Evolutionary conservation across 2,888 invertebrate species (phyloP), one percentile per base, ranked within the genome.

Genomic region (Taenaris catops): DNA sequence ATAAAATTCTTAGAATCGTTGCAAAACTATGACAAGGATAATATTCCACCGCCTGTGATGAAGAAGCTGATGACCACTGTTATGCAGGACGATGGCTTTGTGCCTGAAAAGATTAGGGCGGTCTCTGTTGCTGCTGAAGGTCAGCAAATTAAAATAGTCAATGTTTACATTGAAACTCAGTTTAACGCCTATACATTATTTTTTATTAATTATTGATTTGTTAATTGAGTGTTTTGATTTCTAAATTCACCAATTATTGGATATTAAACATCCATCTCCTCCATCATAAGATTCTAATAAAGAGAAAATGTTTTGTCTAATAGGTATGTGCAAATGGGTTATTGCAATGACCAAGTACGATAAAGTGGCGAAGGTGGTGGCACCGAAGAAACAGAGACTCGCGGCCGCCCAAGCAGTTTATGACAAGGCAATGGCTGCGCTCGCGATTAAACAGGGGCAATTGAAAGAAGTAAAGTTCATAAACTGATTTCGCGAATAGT

Each of bases 291-390:
- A n/a, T n/a, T n/a, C n/a, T n/a, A n/a, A n/a, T n/a, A n/a, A n/a
- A n/a, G n/a, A n/a, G n/a, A n/a, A n/a, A n/a, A n/a, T n/a, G 14
- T 14, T 2, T 14, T 14, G 4, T 3, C 14, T 14, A 18, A 14
- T 37, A 91, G 91, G 94, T 37, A 84, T 96, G 56, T 97, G 97
- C 65, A 94, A 94, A 58, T 99, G 98, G 98, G 95, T 98, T 10
- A 92, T 95, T 47, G 98, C 98, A 0, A 93, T 99, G 75, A 95
- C 96, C 1, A 95, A 96, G 57, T 99, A 98, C 67, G 97, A 98
- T 69, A 93, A 93, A 57, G 96, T 98, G 1, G 96, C 96, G 0
- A 95, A 94, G 73, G 91, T 95, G 4, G 93, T 97, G 9, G 97
- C 96, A 1, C 99, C 99, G 0, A 99, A 98, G 81, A 96, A 96